A percentile compares a stretch with the other conserved stretches of the same genome.
These are phyloP conservation scores for Sorex fumeus DNA, from an alignment of 2,113 vertebrate species.

Conservation along the genomic window DNA sequence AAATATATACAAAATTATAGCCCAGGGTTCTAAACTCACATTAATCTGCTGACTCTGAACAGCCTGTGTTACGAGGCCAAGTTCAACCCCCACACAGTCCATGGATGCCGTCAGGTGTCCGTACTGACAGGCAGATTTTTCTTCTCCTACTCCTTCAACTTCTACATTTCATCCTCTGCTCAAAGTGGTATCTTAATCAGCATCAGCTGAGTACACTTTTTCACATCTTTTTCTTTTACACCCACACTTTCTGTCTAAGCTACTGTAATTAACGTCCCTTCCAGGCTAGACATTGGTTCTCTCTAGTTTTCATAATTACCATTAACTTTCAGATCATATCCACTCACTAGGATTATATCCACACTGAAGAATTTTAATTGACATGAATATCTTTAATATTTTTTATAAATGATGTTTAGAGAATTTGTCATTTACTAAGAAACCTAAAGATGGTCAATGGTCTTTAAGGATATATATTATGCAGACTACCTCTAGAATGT, in stretches of 20 bases:
- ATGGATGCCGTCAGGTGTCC: neutral
- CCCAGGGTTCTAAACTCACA: neutral
- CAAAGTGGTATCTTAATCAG: slow-evolving; percentile 60
- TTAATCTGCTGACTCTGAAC: slow-evolving; percentile 17
- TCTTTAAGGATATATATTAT: neutral
- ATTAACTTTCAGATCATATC: slow-evolving; percentile 24
- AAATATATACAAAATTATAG: slow-evolving; percentile 62
- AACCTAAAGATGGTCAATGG: neutral
- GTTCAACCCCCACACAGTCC: neutral
- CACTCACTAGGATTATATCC: neutral
- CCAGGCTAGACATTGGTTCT: neutral
- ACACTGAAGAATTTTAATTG: slow-evolving; percentile 24
- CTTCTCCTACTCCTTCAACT: slow-evolving; percentile 7
- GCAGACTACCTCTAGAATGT: neutral
- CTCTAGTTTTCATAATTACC: neutral
- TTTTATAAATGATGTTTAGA: neutral
- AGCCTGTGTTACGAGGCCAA: neutral
- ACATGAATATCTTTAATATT: neutral
- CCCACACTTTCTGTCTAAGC: neutral
- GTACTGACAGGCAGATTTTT: slow-evolving; percentile 31
- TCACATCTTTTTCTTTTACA: neutral
- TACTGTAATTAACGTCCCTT: neutral
- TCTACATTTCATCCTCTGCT: neutral
- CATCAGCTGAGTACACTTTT: neutral
- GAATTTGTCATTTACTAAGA: neutral